Conservation (phyloP, 2,888 invertebrate genomes). For the Notodonta ziczac region DNA sequence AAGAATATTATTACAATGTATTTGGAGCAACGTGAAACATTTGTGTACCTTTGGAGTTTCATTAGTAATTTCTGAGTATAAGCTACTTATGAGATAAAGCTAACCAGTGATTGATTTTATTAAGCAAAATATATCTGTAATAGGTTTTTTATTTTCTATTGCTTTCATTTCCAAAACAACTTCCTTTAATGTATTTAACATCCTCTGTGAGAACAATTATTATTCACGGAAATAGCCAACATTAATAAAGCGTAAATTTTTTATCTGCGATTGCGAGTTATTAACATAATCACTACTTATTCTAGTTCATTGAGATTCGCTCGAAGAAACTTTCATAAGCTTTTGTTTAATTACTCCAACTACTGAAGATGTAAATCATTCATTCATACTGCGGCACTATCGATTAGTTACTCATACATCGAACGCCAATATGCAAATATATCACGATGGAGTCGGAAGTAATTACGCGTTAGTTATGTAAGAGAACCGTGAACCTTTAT, state of each 20-base stretch:
- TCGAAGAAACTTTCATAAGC: slow-evolving; percentile 14
- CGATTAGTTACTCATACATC: slow-evolving; percentile 33
- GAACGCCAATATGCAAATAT: slow-evolving; percentile 46
- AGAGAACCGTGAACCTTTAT: slow-evolving; percentile 59
- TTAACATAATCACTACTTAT: slow-evolving; percentile 21
- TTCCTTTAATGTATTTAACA: too few species aligned
- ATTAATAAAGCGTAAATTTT: slow-evolving; percentile 31
- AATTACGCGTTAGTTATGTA: slow-evolving; percentile 58
- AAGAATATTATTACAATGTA: neutral
- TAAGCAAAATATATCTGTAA: too few species aligned
- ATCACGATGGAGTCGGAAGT: slow-evolving; percentile 60
- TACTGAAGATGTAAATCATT: slow-evolving; percentile 17
- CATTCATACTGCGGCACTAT: slow-evolving; percentile 19
- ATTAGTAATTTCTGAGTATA: too few species aligned
- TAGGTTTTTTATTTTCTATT: too few species aligned
- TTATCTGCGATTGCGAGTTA: slow-evolving; percentile 17
- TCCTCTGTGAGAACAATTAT: neutral
- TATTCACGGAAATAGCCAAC: slow-evolving; percentile 3
- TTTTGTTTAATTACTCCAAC: slow-evolving; percentile 17
- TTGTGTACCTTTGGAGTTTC: too few species aligned
- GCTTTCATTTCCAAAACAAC: too few species aligned
- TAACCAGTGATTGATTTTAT: too few species aligned
- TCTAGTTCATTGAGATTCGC: slow-evolving; percentile 26
- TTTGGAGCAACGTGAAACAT: too few species aligned
- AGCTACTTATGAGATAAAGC: too few species aligned